A percentile compares a stretch with the other conserved stretches of the same genome.
Conservation (phyloP, 1,140 invertebrate species). For the Eumeta japonica region DNA sequence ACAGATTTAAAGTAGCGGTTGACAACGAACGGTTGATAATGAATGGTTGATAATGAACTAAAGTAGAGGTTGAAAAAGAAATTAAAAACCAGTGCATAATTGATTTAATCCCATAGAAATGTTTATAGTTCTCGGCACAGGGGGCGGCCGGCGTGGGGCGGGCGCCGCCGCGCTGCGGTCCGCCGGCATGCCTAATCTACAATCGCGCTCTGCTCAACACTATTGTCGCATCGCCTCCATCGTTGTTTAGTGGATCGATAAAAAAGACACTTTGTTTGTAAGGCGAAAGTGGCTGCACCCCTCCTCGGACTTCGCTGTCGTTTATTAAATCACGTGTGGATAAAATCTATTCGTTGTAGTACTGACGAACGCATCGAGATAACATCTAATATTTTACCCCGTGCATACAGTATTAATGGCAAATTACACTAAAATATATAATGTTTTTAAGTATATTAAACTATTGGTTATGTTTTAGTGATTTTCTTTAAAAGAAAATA, state of each 20-base stretch:
- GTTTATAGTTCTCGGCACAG: neutral
- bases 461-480: no score
- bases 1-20: no score
- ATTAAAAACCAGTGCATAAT: neutral
- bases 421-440: neutral
- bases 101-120: neutral
- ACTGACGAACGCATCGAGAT: no score
- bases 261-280: conserved; percentile 39
- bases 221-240: conserved; percentile 34
- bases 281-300: neutral
- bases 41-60: no score
- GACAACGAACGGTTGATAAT: no score
- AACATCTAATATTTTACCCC: neutral
- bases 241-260: conserved; percentile 45
- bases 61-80: no score
- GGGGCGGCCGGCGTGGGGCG: neutral
- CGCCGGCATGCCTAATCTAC: conserved; percentile 44
- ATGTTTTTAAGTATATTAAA: neutral
- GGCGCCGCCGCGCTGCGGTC: conserved; percentile 11
- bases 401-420: neutral
- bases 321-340: neutral
- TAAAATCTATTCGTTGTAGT: neutral
- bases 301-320: neutral
- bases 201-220: conserved; percentile 43
- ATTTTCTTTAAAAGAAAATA: no score